These are phyloP conservation scores for Linnaemya vulpina DNA, from an alignment of 2,888 invertebrate genomes.

Conservation along the genomic window DNA sequence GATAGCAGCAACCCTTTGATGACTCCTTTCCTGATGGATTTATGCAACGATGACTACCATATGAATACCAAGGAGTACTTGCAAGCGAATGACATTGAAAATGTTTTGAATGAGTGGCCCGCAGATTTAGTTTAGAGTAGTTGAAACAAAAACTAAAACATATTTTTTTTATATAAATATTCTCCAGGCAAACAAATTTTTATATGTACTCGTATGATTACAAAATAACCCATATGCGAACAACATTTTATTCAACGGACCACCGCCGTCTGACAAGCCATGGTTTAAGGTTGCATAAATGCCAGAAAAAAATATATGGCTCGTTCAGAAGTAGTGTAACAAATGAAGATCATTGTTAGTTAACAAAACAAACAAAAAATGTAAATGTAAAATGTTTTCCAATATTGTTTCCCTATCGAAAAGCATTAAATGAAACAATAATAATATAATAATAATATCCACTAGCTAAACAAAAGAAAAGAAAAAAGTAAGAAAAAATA, in stretches of 20 bases:
- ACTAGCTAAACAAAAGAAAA: no score
- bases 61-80: conserved; percentile 77
- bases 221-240: background rate
- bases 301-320: no score
- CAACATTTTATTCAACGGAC: background rate
- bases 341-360: conserved; percentile 4
- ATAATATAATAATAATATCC: no score
- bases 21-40: conserved; percentile 78
- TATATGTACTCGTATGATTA: background rate
- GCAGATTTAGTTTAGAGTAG: conserved; percentile 74
- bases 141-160: conserved; percentile 19
- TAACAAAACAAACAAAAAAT: background rate
- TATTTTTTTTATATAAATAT: conserved; percentile 21
- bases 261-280: no score
- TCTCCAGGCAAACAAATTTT: conserved; percentile 14
- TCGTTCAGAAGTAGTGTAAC: background rate
- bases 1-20: conserved; percentile 79
- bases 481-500: conserved; percentile 8
- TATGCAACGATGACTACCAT: conserved; percentile 81
- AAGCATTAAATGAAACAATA: no score
- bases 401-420: conserved; percentile 7
- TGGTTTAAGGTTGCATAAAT: no score
- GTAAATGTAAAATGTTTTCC: conserved; percentile 2
- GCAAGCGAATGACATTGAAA: conserved; percentile 78
- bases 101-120: conserved; percentile 78